Evolutionary conservation across 2,888 invertebrate species (phyloP).

Genomic region (Melinaea menophilus): DNA sequence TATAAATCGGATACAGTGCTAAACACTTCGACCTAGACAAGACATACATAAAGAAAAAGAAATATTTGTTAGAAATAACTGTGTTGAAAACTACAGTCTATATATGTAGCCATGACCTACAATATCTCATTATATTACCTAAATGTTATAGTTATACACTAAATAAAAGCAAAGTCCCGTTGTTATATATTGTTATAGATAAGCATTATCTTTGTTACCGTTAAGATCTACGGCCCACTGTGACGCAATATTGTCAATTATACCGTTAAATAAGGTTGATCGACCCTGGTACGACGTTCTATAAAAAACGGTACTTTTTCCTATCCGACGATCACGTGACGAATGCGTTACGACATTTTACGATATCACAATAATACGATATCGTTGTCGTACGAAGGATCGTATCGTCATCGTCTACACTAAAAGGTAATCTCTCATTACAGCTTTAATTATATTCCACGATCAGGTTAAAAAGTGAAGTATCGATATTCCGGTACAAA

Average conservation of each 20-base stretch:
- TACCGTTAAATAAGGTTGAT: conserved; percentile 67
- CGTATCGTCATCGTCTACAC: neutral
- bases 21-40: too few relatives aligned
- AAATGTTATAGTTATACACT: too few relatives aligned
- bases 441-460: neutral
- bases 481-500: neutral
- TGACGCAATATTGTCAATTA: conserved; percentile 41
- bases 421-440: neutral
- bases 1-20: too few relatives aligned
- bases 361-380: neutral
- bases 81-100: too few relatives aligned
- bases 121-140: too few relatives aligned
- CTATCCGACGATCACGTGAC: conserved; percentile 10
- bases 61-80: too few relatives aligned
- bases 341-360: neutral
- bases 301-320: conserved; percentile 23
- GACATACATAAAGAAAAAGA: too few relatives aligned
- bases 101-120: too few relatives aligned
- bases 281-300: conserved; percentile 48
- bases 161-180: too few relatives aligned
- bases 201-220: neutral
- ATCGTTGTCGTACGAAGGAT: neutral
- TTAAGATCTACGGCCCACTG: conserved; percentile 19
- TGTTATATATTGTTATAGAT: too few relatives aligned
- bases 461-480: neutral